Percentiles rank a stretch among this genome's conserved stretches.
Evolutionary conservation across 2,888 invertebrate genomes (phyloP).

Genomic region (Unio delphinus): DNA sequence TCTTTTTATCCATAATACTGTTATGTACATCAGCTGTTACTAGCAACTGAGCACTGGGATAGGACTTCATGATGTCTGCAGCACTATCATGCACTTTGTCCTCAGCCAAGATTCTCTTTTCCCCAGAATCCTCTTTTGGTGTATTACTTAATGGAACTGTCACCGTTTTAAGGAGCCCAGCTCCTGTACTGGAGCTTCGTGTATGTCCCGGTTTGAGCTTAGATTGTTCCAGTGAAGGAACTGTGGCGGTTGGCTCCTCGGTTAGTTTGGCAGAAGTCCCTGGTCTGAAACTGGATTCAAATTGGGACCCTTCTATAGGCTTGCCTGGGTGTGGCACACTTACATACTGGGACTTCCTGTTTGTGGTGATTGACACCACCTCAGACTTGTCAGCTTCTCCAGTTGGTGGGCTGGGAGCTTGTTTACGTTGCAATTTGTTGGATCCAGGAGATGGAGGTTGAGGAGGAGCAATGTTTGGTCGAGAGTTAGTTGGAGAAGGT

Average conservation of each 20-base stretch:
- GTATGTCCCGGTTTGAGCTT: slow-evolving; percentile 34
- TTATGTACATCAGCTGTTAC: slow-evolving; percentile 58
- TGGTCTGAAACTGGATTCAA: slow-evolving; percentile 88
- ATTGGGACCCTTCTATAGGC: slow-evolving; percentile 35
- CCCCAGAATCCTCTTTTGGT: slow-evolving; percentile 29
- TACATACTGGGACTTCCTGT: slow-evolving; percentile 62
- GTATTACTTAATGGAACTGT: slow-evolving; percentile 13
- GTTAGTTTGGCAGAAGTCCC: slow-evolving; percentile 88
- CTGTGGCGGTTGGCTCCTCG: slow-evolving; percentile 83
- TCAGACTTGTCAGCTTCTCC: slow-evolving; percentile 42
- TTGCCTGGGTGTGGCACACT: slow-evolving; percentile 36
- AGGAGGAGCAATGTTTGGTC: slow-evolving; percentile 41
- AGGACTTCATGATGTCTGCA: slow-evolving; percentile 57
- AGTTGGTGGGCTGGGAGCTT: slow-evolving; percentile 50
- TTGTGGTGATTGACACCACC: slow-evolving; percentile 53
- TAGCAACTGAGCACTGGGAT: slow-evolving; percentile 61
- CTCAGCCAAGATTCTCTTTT: slow-evolving; percentile 59
- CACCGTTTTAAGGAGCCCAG: slow-evolving; percentile 11
- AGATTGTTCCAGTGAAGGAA: slow-evolving; percentile 29
- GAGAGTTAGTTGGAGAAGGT: slow-evolving; percentile 15
- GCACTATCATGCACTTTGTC: slow-evolving; percentile 60
- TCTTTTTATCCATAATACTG: slow-evolving; percentile 28
- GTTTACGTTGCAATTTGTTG: slow-evolving; percentile 35
- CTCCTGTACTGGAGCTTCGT: slow-evolving; percentile 34
- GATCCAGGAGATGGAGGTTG: slow-evolving; percentile 51